Base-by-base conservation (phyloP, 2,888 invertebrate species). In the Danaus chrysippus region DNA sequence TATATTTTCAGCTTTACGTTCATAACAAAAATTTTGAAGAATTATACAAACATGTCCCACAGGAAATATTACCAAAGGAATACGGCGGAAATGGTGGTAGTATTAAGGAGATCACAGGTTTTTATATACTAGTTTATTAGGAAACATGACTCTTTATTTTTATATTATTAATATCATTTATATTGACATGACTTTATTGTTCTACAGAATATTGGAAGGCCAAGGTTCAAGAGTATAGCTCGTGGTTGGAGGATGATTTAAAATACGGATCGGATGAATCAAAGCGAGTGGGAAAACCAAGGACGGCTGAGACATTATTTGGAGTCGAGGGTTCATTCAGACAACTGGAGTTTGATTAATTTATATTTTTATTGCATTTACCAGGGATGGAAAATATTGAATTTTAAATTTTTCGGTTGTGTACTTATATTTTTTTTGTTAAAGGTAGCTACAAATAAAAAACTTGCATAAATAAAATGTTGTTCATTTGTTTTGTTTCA, bases 1-100 rank as follows among this genome's bases (percentile, higher is more conserved):
- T 34, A 34, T 10, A 52, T 62, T 76, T 85, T 72, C 73, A 92
- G 87, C 68, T 92, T 5, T 82, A 79, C 70, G 81, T 92, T 2
- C 92, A 92, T 68, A 91, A 89, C 63, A 91, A 92, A 70, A 83
- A 92, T 70, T 83, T 91, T 62, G 92, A 93, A 0, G 91, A 91
- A 23, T 82, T 95, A 57, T 92, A 92, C 70, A 83, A 93, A 70
- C 73, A 87, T 56, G 84, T 94, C 17, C 93, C 94, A 0, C 90
- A 91, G 69, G 86, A 92, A 2, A 82, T 92, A 53, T 79, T 95
- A 54, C 94, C 94, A 0, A 78, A 77, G 10, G 94, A 95, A 74
- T 94, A 94, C 73, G 94, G 94, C 11, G 95, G 95, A 0, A 87
- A 87, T 11, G 93, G 89, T 41, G 92, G 92, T 1, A 83, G 92